Evolutionary conservation across 1,140 invertebrate genomes (phyloP).

Genomic region (Hylyphantes graminicola): DNA sequence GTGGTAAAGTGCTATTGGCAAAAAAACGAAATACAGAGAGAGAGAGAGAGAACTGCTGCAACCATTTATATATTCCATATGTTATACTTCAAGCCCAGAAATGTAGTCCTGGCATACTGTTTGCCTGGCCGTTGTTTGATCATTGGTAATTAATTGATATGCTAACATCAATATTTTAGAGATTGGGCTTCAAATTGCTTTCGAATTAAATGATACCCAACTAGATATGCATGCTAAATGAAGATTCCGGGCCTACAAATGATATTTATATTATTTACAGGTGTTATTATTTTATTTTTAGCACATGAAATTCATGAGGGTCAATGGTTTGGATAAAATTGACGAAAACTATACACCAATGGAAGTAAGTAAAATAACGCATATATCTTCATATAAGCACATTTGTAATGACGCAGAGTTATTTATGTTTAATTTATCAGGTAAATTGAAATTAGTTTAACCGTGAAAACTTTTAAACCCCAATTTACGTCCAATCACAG

Average conservation of each 20-base stretch:
- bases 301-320: conserved; percentile 35
- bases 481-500: neutral
- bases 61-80: too few species aligned
- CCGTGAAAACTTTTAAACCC: neutral
- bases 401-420: too few species aligned
- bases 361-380: conserved; percentile 7
- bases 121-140: neutral
- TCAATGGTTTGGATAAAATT: conserved; percentile 31
- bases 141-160: neutral
- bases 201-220: neutral
- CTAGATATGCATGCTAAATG: neutral
- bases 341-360: conserved; percentile 16
- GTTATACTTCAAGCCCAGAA: neutral
- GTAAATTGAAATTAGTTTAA: neutral
- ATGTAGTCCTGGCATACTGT: too few species aligned
- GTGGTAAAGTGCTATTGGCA: too few species aligned
- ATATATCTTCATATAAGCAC: neutral
- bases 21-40: too few species aligned
- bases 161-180: neutral
- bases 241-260: neutral
- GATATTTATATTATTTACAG: neutral
- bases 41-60: neutral
- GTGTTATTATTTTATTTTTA: neutral
- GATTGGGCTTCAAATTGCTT: neutral
- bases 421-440: too few species aligned